Evolutionary conservation across 1,140 invertebrate species (phyloP).

Genomic region (Aradophagus sp.): DNA sequence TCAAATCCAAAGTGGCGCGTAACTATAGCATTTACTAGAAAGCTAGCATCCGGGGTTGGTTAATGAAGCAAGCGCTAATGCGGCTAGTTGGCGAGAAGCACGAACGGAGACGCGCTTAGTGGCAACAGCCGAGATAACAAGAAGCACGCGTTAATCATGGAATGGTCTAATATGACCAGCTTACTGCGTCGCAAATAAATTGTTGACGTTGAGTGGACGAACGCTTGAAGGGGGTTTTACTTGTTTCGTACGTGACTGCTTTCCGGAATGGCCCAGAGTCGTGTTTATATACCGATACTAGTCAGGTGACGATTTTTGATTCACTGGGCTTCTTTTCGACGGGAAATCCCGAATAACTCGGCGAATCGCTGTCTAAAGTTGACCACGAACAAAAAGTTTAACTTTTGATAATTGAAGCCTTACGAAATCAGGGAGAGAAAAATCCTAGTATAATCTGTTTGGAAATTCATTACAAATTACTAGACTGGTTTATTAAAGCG

Average conservation of each 20-base stretch:
- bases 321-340: too few species aligned
- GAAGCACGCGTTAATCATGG: constrained; percentile 63
- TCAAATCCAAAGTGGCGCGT: constrained; percentile 35
- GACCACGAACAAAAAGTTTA: too few species aligned
- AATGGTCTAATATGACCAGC: constrained; percentile 57
- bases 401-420: too few species aligned
- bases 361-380: too few species aligned
- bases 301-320: too few species aligned
- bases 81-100: constrained; percentile 29
- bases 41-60: constrained; percentile 38
- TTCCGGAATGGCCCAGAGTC: constrained; percentile 63
- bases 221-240: constrained; percentile 55
- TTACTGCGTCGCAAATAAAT: constrained; percentile 64
- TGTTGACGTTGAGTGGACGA: constrained; percentile 59
- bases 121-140: constrained; percentile 51
- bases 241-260: constrained; percentile 62
- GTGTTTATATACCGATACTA: too few species aligned
- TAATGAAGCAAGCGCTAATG: constrained; percentile 55
- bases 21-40: constrained; percentile 44
- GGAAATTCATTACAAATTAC: too few species aligned
- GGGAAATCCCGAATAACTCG: too few species aligned
- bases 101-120: constrained; percentile 37
- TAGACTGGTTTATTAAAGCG: too few species aligned
- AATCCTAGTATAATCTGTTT: too few species aligned
- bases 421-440: too few species aligned